phyloP scores from a whole-genome alignment of 1,140 invertebrate genomes.

The Atta texana region DNA sequence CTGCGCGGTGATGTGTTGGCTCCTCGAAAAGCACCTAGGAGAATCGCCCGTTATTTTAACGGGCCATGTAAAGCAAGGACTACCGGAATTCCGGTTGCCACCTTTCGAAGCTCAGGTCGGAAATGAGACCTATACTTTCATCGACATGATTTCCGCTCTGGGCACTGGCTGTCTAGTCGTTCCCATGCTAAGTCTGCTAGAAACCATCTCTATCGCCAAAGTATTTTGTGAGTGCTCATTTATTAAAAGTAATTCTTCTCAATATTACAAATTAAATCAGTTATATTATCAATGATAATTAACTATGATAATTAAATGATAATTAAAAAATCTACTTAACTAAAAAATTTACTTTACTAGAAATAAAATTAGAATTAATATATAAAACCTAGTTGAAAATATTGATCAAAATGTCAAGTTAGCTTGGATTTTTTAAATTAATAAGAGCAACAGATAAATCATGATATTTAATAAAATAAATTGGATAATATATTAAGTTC shows the following conservation, averaged over 20 bases:
- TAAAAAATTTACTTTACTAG: neutral
- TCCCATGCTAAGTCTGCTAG: constrained; percentile 92
- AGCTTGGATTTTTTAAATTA: neutral
- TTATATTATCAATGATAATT: neutral
- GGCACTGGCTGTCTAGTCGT: constrained; percentile 93
- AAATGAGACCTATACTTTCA: constrained; percentile 90
- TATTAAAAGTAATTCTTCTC: neutral
- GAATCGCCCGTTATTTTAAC: constrained; percentile 90
- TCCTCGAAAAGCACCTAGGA: constrained; percentile 87
- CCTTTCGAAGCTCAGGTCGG: constrained; percentile 88
- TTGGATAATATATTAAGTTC: neutral
- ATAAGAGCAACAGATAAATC: neutral
- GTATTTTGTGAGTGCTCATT: constrained; percentile 89
- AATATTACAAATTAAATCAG: neutral
- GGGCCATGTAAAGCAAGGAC: constrained; percentile 90
- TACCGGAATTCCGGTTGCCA: constrained; percentile 89
- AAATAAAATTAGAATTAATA: neutral
- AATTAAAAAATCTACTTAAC: neutral
- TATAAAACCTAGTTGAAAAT: neutral
- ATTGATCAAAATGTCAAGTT: neutral
- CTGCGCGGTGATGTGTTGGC: constrained; percentile 89
- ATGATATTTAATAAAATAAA: neutral
- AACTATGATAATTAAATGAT: no score
- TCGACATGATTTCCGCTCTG: constrained; percentile 89
- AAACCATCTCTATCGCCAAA: constrained; percentile 93